Evolutionary conservation across 2,888 invertebrate species (phyloP), one percentile per base, ranked within the genome.

Genomic region (Eubasilissa splendida): DNA sequence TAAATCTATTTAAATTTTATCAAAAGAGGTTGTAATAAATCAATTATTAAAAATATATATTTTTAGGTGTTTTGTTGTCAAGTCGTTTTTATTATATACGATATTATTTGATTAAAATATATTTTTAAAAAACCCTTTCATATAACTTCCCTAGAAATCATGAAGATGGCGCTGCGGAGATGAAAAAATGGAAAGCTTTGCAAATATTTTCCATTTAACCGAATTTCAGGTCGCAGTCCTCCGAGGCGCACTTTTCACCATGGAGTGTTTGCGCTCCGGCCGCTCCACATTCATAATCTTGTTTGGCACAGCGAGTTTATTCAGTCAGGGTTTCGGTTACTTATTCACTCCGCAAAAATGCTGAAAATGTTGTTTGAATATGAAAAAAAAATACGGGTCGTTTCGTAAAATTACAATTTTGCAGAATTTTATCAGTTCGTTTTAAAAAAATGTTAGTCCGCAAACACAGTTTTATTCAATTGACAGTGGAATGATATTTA

Each of bases 141-240:
- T 22, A 75, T 63, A 58, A 12, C 59, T 65, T 79, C 75, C 66
- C 12, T 10, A 58, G 58, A 58, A 58, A 58, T n/a, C 58, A 58
- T 58, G 42, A 73, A 80, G 65, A 73, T 66, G 54, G 77, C 53
- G 74, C 73, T 59, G 77, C 68, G 54, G 56, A n/a, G 56, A 54
- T 5, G 42, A 75, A 75, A 79, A 22, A 74, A 65, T 71, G 60
- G 58, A 80, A 80, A 53, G 80, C 77, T 66, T 53, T 73, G 80
- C 77, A 77, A 80, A 80, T 77, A 80, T 80, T 80, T 80, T 76
- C 53, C 63, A 59, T 76, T 76, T 76, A 58, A 70, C 68, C 53
- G 77, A 56, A 58, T 70, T 77, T 56, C 68, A 53, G 56, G 4
- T 42, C 42, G 42, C 42, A 42, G 56, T 54, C 75, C 60, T 60